Conservation (phyloP, 2,113 vertebrate species). For the Callionymus lyra region DNA sequence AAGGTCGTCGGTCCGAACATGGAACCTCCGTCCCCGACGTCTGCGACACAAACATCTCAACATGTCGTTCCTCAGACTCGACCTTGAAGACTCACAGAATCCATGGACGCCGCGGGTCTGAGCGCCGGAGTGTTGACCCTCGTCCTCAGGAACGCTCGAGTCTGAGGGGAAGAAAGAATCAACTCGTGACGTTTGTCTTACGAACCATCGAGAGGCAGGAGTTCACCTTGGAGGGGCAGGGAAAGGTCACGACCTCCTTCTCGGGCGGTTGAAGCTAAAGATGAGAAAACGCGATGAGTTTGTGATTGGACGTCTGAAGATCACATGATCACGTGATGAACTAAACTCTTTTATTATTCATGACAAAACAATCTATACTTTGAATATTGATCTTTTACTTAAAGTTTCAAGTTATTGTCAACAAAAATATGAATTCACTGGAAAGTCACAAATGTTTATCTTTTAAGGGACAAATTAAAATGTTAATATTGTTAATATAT, state of each 20-base stretch:
- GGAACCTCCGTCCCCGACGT: constrained; percentile 68
- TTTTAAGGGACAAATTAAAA: no score
- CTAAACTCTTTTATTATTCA: no score
- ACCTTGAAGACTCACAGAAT: constrained; percentile 32
- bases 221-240: constrained; percentile 56
- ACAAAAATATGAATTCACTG: no score
- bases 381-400: no score
- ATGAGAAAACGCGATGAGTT: constrained; percentile 13
- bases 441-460: no score
- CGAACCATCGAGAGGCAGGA: background rate
- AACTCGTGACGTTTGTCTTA: background rate
- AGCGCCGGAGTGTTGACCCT: constrained; percentile 36
- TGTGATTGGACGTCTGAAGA: background rate
- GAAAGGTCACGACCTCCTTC: constrained; percentile 21
- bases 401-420: no score
- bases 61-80: background rate
- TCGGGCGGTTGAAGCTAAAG: constrained; percentile 53
- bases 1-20: constrained; percentile 69
- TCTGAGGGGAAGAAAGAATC: constrained; percentile 21
- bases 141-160: constrained; percentile 56
- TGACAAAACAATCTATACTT: no score
- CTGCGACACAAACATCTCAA: constrained; percentile 44
- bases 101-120: background rate
- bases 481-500: no score
- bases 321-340: no score